Conservation (phyloP, 2,113 vertebrate genomes). For the Ailuropoda melanoleuca region DNA sequence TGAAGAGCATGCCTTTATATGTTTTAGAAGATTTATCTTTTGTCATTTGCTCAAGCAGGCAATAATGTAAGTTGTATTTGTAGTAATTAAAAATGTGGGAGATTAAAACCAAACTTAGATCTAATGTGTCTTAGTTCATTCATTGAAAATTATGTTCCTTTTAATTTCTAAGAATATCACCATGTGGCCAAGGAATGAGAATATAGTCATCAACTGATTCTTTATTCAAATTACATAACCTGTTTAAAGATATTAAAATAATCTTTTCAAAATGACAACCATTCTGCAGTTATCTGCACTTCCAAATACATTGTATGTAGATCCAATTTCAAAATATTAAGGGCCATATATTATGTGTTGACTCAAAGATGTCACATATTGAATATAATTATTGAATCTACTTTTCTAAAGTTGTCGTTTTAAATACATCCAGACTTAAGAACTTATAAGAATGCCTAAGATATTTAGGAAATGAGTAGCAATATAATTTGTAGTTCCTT, state of each 20-base stretch:
- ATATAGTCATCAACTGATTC: background rate
- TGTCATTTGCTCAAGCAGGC: background rate
- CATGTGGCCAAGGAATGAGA: background rate
- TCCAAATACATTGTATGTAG: background rate
- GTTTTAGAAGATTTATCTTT: background rate
- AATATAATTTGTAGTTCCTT: background rate
- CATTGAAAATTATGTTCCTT: background rate
- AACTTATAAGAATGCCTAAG: background rate
- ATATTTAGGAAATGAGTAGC: background rate
- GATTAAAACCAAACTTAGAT: background rate
- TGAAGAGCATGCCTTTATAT: background rate
- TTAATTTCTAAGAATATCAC: background rate
- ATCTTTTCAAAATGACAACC: background rate
- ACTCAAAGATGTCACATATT: background rate
- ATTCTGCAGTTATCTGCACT: background rate
- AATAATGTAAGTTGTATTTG: background rate
- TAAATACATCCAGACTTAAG: background rate
- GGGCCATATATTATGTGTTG: background rate
- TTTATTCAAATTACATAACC: background rate
- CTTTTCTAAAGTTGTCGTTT: background rate
- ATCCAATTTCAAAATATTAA: background rate
- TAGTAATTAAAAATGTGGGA: background rate
- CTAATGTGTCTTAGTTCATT: background rate
- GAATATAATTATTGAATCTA: background rate
- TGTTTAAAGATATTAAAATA: background rate